phyloP scores from a whole-genome alignment of 2,113 vertebrate genomes.

The Gymnarchus niloticus region DNA sequence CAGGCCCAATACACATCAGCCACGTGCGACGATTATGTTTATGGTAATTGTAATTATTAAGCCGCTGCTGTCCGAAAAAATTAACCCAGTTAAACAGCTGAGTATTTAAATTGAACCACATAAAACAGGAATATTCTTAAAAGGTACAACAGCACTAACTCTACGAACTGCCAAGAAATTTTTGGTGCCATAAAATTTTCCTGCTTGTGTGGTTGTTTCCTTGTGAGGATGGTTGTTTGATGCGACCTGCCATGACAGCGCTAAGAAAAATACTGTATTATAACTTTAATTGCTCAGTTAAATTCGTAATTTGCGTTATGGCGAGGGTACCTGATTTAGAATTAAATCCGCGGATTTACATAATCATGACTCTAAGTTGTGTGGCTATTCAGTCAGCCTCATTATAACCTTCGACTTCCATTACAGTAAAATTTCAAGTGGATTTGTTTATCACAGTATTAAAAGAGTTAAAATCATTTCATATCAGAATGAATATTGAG shows the following conservation, averaged over 20 bases:
- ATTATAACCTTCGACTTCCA: not conserved
- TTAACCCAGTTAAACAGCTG: not conserved
- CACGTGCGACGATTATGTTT: not conserved
- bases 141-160: not conserved
- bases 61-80: not conserved
- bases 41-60: not conserved
- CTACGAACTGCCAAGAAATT: too few species aligned
- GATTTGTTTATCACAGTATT: not conserved
- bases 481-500: not conserved
- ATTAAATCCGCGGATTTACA: not conserved
- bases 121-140: not conserved
- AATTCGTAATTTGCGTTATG: not conserved
- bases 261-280: not conserved
- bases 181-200: not conserved
- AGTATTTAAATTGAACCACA: not conserved
- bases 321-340: not conserved
- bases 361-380: not conserved
- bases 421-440: not conserved
- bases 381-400: too few species aligned
- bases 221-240: not conserved
- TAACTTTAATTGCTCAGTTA: not conserved
- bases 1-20: not conserved
- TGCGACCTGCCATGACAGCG: not conserved
- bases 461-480: not conserved
- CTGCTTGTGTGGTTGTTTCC: not conserved